Conservation (phyloP, 2,113 vertebrate species). For the Psophia crepitans region DNA sequence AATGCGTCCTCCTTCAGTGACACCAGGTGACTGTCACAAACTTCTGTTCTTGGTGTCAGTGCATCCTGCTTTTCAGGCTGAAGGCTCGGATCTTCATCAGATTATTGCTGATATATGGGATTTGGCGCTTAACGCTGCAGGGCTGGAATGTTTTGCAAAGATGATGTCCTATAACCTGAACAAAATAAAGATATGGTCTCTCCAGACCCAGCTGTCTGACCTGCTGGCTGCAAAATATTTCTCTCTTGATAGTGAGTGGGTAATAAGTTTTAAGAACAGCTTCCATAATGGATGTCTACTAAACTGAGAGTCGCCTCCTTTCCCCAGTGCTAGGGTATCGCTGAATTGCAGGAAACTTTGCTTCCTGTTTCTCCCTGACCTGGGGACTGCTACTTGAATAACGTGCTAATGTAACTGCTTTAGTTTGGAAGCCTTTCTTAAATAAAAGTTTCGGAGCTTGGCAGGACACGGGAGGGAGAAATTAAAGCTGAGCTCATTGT, state of each 20-base stretch:
- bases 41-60: background rate
- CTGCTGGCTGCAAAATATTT: background rate
- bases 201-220: background rate
- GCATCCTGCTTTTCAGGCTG: background rate
- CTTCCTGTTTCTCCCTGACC: background rate
- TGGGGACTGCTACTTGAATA: background rate
- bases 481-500: background rate
- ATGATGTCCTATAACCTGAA: no score
- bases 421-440: background rate
- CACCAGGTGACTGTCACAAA: background rate
- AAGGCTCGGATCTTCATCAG: background rate
- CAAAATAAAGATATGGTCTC: background rate
- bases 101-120: background rate
- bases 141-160: background rate
- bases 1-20: fast-evolving
- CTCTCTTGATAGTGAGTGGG: background rate
- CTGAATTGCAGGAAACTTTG: conserved; percentile 7
- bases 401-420: background rate
- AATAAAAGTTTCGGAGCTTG: background rate
- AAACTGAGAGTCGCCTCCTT: background rate
- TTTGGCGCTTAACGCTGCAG: background rate
- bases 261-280: background rate
- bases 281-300: background rate
- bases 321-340: background rate
- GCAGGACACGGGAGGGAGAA: background rate